Base-by-base conservation (phyloP, 2,797 vertebrate genomes). In the Hirundo rustica region DNA sequence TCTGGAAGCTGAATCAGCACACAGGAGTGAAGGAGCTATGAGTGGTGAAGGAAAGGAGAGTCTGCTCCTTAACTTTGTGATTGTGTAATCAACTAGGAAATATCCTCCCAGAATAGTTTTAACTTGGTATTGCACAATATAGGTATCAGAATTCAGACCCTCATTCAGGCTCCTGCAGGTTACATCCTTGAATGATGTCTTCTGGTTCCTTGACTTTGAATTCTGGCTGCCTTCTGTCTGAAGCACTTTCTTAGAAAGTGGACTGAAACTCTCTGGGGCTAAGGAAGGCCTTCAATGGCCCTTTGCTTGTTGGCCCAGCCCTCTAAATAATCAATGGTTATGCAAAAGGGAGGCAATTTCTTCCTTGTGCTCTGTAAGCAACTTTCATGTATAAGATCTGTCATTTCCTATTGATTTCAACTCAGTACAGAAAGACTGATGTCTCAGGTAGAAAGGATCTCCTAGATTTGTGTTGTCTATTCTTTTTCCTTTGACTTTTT, bases 111-210 rank as follows among this genome's bases (percentile, higher is more conserved):
- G 4, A 6, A 34, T 9, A 40, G 20, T 26, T 90, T 83, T 32
- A 19, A 75, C 5, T 44, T 72, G 21, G 9, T 2, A 2, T 29
- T 34, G 13, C 0, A 14, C 7, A 4, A 1, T n/a, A 2, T 2
- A 61, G 9, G 8, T 23, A 34, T 21, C 11, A 75, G 62, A 84
- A 55, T 57, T 75, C n/a, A 86, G 25, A 67, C 2, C 17, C 10
- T 75, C 20, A 26, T 74, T 74, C 15, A 26, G 23, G 9, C 9
- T 72, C 2, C 21, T 57, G 11, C 19, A 66, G 40, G 5, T 67
- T 76, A 48, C 82, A 62, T 71, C 29, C 9, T 36, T 60, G 13
- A 5, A 44, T 51, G 19, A 50, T 64, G 15, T 20, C 16, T 92
- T 84, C 42, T 80, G 19, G 10, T 38, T 47, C 47, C 29, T 71